phyloP scores from a whole-genome alignment of 1,140 invertebrate genomes.

The Drosophila auraria region DNA sequence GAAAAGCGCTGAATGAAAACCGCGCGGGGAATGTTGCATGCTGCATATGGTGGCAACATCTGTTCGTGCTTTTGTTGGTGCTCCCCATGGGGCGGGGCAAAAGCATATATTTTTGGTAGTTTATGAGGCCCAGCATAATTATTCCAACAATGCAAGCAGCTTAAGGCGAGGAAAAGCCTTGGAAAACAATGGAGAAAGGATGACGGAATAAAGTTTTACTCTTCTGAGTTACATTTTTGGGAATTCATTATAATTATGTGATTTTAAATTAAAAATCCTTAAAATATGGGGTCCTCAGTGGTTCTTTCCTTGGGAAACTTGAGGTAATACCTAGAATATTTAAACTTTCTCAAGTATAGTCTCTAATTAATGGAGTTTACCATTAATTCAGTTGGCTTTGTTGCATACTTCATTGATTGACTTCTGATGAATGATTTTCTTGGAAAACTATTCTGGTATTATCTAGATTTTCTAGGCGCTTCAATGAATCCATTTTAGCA shows the following conservation, averaged over 20 bases:
- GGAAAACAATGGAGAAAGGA: background rate
- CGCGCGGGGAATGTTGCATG: conserved; percentile 38
- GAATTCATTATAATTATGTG: too few species aligned
- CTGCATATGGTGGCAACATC: conserved; percentile 41
- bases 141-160: conserved; percentile 3
- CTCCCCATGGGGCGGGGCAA: background rate
- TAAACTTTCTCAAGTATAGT: background rate
- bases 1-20: conserved; percentile 54
- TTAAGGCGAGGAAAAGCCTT: background rate
- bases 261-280: too few species aligned
- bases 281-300: too few species aligned
- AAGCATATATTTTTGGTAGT: conserved; percentile 1
- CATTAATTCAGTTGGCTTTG: background rate
- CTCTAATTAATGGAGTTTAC: background rate
- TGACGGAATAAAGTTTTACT: background rate
- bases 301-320: background rate
- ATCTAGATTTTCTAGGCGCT: background rate
- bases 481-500: conserved; percentile 13
- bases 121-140: conserved; percentile 5
- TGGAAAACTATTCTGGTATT: background rate
- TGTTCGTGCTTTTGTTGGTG: conserved; percentile 31
- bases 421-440: background rate
- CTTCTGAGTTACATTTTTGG: background rate
- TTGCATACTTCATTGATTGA: background rate
- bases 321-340: background rate